Conservation (phyloP, 2,797 vertebrate genomes). For the Sternotherus odoratus region DNA sequence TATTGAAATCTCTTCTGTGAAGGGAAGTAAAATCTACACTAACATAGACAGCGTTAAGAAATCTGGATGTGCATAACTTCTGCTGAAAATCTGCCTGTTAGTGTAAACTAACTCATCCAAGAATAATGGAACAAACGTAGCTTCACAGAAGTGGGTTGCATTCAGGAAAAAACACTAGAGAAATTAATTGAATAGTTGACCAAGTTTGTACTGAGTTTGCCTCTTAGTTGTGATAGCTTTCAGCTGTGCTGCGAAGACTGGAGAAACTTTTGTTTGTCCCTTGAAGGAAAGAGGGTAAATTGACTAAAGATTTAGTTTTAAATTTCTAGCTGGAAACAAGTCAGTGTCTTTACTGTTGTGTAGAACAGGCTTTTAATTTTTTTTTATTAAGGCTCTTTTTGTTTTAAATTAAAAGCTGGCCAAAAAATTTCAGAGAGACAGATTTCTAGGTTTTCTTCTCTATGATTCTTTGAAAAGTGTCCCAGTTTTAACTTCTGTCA, state of each 20-base stretch:
- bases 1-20: background rate
- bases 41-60: background rate
- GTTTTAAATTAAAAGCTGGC: background rate
- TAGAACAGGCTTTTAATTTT: background rate
- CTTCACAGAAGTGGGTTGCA: constrained; percentile 10
- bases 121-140: constrained; percentile 38
- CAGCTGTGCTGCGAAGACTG: constrained; percentile 47
- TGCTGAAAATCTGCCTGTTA: constrained; percentile 42
- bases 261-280: constrained; percentile 47
- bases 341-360: constrained; percentile 17
- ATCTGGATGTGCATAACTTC: constrained; percentile 16
- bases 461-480: background rate
- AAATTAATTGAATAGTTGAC: constrained; percentile 34
- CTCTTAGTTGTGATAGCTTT: constrained; percentile 55
- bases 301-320: constrained; percentile 41
- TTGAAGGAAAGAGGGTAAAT: constrained; percentile 54
- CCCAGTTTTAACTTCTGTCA: background rate
- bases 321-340: background rate
- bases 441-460: background rate
- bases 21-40: background rate
- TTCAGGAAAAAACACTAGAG: constrained; percentile 31
- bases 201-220: constrained; percentile 43
- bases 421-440: background rate
- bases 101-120: constrained; percentile 40
- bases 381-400: constrained; percentile 27